phyloP scores from a whole-genome alignment of 2,888 invertebrate species.

The Pandemis corylana region DNA sequence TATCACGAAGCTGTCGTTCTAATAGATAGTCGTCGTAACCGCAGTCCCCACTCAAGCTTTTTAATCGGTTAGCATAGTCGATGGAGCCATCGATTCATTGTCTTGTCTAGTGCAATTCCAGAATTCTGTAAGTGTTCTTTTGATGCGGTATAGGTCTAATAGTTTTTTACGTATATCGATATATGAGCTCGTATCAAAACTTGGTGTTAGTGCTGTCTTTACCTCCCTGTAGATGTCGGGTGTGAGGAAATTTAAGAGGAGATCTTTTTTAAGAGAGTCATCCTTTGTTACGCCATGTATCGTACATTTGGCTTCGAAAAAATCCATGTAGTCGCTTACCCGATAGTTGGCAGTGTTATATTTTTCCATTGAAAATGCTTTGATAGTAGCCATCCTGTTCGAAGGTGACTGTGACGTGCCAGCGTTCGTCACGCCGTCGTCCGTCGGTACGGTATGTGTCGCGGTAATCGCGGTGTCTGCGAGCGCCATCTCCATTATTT shows the following conservation, averaged over 20 bases:
- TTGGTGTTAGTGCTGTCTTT: background rate
- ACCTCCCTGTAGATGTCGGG: background rate
- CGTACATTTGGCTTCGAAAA: background rate
- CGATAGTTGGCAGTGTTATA: background rate
- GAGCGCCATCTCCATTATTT: too few species aligned
- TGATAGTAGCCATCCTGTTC: too few species aligned
- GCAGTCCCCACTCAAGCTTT: background rate
- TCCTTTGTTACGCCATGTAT: background rate
- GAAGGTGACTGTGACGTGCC: too few species aligned
- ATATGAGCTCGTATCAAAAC: conserved; percentile 2
- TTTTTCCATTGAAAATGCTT: background rate
- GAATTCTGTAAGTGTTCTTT: background rate
- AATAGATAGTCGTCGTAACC: background rate
- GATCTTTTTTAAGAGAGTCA: background rate
- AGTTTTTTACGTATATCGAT: background rate
- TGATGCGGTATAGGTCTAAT: background rate
- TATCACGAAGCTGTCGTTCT: conserved; percentile 4
- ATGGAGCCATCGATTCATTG: background rate
- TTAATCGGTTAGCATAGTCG: background rate
- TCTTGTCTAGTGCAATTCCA: background rate
- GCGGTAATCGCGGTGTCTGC: too few species aligned
- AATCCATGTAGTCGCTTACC: too few species aligned
- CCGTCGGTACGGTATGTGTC: too few species aligned
- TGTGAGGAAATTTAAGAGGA: background rate
- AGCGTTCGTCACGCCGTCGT: too few species aligned